Base-by-base conservation (phyloP, 2,888 invertebrate species). In the Teleogryllus oceanicus region DNA sequence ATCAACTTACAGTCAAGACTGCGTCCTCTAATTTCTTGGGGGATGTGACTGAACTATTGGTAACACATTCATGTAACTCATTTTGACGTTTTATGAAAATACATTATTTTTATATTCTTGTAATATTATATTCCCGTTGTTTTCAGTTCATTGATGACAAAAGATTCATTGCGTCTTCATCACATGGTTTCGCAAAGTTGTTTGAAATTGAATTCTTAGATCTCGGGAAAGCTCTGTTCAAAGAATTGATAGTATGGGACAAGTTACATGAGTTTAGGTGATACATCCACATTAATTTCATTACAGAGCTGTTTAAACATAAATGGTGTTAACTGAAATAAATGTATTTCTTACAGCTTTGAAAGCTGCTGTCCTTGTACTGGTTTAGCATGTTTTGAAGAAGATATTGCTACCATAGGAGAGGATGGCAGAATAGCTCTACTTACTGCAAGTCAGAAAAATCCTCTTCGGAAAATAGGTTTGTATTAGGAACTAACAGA, bases 341-440 rank as follows among this genome's bases (percentile, higher is more conserved):
- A 8, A 5, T 37, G 37, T 80, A 76, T 80, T 50, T 49, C 74
- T 84, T 85, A 79, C 74, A 86, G 86, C 81, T 84, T 84, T 80
- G 84, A 83, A 2, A 88, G 89, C 75, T 84, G 86, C 82, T 92
- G 93, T 83, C 91, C 95, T 0, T 96, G 96, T 84, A 96, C 95
- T 8, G 92, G 92, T 10, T 86, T 96, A 78, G 92, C 94, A 2
- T 90, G 91, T 0, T 91, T 93, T 84, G 95, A 94, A 83, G 93
- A 92, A 81, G 94, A 96, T 83, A 90, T 95, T 83, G 94, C 92
- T 0, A 92, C 93, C 2, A 92, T 94, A 2, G 96, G 96, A 1
- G 96, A 97, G 87, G 96, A 97, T 86, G 96, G 97, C 0, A 87
- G 88, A 82, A 89, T 92, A 78, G 89, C 90, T 86, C 86, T 92